Base-by-base conservation (phyloP, 2,113 vertebrate genomes). In the Corvus moneduloides region DNA sequence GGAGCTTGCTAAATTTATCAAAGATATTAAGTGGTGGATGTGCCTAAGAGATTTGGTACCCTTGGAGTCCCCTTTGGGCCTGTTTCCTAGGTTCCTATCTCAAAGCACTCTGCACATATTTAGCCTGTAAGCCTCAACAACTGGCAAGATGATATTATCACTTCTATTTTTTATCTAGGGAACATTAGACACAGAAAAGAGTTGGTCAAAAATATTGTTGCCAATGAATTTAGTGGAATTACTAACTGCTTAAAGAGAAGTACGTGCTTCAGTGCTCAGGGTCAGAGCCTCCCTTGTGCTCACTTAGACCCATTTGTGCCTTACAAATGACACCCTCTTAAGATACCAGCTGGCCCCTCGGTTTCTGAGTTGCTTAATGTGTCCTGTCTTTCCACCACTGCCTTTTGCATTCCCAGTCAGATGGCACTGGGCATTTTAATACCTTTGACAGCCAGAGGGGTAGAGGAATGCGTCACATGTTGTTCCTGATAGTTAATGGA, bases 41-140 rank as follows among this genome's bases (percentile, higher is more conserved):
- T 78, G 77, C 86, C 73, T 84, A 11, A 8, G 69, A 84, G 94
- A 84, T 94, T 62, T 55, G 72, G 75, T 90, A 86, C 79, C 83
- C 93, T 89, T 79, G 87, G 69, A 91, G 66, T 89, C 84, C 93
- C 67, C 81, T 92, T 86, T 87, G 80, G 91, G 69, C 46, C 71
- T 37, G 75, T 95, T 94, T 94, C 96, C 87, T 91, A 77, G 92
- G 90, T 67, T 95, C 55, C 89, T 93, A 75, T 93, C 94, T 84
- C 82, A 93, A 92, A 95, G 92, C 76, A 56, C 68, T 88, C 52
- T 35, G 90, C 92, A 94, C 92, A 88, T 76, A 94, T 94, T 92
- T 77, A 95, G 86, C 76, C 75, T 67, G 43, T 86, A 86, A 95
- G 79, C 93, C 90, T 86, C 83, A 96, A 90, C 92, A 95, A 91